Evolutionary conservation across 2,888 invertebrate species (phyloP).

Genomic region (Cheilosia soror): DNA sequence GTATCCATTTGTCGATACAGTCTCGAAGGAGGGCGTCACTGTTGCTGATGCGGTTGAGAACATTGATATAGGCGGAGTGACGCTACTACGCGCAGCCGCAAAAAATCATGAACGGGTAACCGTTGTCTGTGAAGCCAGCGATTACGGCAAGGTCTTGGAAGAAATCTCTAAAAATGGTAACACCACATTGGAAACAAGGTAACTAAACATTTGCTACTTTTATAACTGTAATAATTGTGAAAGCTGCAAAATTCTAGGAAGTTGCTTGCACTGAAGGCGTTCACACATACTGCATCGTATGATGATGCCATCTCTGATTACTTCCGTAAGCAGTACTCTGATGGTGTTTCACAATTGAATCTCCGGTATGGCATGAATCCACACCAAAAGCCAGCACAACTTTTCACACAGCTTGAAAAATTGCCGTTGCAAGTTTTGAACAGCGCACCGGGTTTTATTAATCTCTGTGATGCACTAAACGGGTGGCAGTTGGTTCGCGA

Average conservation of each 20-base stretch:
- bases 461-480: conserved; percentile 98
- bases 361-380: conserved; percentile 99
- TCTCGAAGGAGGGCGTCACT: conserved; percentile 91
- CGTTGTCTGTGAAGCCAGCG: conserved; percentile 95
- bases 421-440: conserved; percentile 95
- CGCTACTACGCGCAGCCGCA: conserved; percentile 96
- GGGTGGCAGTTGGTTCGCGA: conserved; percentile 98
- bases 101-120: conserved; percentile 98
- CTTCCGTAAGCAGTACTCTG: conserved; percentile 95
- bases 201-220: not conserved
- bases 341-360: conserved; percentile 90
- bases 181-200: conserved; percentile 87
- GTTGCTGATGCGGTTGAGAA: conserved; percentile 96
- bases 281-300: conserved; percentile 97
- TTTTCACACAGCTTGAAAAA: conserved; percentile 91
- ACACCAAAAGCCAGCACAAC: conserved; percentile 97
- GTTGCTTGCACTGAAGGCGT: conserved; percentile 94
- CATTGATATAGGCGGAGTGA: conserved; percentile 98
- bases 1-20: conserved; percentile 96
- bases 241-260: conserved; percentile 85
- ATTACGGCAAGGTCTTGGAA: conserved; percentile 90
- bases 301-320: conserved; percentile 97
- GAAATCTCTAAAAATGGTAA: conserved; percentile 90
- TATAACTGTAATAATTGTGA: not conserved
- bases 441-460: conserved; percentile 98